phyloP scores from a whole-genome alignment of 2,888 invertebrate species.

The Lordiphosa andalusiaca region DNA sequence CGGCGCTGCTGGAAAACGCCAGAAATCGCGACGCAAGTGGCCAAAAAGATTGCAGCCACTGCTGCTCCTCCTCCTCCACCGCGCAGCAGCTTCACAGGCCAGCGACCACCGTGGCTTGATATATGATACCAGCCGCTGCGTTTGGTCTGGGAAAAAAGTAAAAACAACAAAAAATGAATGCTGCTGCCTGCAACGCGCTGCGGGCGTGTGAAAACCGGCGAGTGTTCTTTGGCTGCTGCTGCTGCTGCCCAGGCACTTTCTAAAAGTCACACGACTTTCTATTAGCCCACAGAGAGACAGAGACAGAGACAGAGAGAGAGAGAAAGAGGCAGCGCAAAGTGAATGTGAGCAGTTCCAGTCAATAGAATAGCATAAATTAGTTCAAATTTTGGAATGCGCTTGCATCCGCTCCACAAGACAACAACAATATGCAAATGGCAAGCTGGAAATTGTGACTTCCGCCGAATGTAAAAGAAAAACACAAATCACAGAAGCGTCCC shows the following conservation, averaged over 20 bases:
- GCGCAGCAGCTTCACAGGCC: constrained; percentile 13
- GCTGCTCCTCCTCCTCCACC: background rate
- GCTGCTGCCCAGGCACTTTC: background rate
- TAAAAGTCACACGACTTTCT: constrained; percentile 43
- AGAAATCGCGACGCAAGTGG: constrained; percentile 10
- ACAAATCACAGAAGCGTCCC: constrained; percentile 28
- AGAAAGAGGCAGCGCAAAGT: background rate
- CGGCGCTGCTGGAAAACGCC: constrained; percentile 6
- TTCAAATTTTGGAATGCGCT: constrained; percentile 40
- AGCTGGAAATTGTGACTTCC: constrained; percentile 21
- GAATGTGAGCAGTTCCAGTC: constrained; percentile 13
- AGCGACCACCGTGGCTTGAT: constrained; percentile 15
- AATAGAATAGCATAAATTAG: constrained; percentile 47
- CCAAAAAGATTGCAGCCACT: constrained; percentile 18
- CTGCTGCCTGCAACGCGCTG: constrained; percentile 14
- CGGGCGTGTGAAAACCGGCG: constrained; percentile 41
- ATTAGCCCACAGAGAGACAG: constrained; percentile 15
- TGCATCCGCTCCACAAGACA: constrained; percentile 43
- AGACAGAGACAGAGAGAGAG: background rate
- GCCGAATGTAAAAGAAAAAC: constrained; percentile 9
- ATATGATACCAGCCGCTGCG: constrained; percentile 17
- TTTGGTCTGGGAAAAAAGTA: constrained; percentile 5
- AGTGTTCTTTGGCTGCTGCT: constrained; percentile 16
- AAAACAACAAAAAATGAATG: too few relatives aligned
- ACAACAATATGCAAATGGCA: constrained; percentile 16